These are phyloP conservation scores for Megaustenia siamemsis DNA, from an alignment of 2,888 invertebrate genomes.

Conservation along the genomic window DNA sequence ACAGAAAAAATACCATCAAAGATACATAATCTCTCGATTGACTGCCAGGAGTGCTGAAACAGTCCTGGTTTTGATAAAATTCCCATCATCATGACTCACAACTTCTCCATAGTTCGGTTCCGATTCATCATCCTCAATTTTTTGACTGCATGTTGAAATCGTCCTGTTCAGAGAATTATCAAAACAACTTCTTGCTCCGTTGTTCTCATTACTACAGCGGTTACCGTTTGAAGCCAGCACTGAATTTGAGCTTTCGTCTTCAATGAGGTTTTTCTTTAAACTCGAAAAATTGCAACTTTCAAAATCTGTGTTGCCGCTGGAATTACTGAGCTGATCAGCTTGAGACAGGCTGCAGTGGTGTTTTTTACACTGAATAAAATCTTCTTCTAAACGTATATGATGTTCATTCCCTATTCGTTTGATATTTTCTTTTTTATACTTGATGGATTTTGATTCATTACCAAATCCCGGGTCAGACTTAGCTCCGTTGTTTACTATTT, in stretches of 20 bases:
- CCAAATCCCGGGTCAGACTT: neutral
- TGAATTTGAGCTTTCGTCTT: no score
- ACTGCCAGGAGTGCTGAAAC: neutral
- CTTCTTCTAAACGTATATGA: neutral
- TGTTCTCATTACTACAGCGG: no score
- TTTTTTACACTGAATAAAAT: neutral
- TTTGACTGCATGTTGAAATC: neutral
- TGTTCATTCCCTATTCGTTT: slow-evolving; percentile 9
- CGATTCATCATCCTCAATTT: neutral
- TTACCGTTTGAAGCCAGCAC: no score
- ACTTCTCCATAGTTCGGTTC: neutral
- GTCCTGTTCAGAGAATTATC: no score
- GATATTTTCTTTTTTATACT: neutral
- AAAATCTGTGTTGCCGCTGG: neutral
- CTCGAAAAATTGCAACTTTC: no score
- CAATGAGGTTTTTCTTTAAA: no score
- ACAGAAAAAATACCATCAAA: slow-evolving; percentile 60
- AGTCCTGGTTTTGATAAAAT: no score
- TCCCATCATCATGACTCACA: neutral
- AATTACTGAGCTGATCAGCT: neutral
- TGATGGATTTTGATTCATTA: neutral
- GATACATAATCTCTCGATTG: slow-evolving; percentile 57
- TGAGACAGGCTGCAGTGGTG: neutral
- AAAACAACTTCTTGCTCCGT: no score
- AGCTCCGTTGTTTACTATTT: neutral